Evolutionary conservation across 2,797 vertebrate species (phyloP).

Genomic region (Anisognathus igniventris): DNA sequence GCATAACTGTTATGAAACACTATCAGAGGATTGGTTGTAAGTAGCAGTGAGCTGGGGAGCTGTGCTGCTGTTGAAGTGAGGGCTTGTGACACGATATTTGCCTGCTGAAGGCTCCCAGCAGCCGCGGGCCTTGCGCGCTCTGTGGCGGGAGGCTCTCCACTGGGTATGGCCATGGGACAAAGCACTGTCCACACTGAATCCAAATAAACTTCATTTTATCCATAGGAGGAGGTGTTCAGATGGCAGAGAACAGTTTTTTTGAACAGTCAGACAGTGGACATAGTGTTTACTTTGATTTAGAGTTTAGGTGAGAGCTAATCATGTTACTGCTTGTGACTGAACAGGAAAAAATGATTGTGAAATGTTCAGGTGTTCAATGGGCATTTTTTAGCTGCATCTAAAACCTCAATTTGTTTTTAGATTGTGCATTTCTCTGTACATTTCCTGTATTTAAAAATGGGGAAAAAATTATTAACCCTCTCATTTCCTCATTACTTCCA

Average conservation of each 20-base stretch:
- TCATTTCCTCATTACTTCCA: background rate
- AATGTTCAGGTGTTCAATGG: background rate
- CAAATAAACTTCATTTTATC: background rate
- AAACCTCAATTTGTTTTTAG: background rate
- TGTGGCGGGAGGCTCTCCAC: rapidly evolving
- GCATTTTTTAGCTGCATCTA: background rate
- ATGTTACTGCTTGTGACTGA: background rate
- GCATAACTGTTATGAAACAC: background rate
- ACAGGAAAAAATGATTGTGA: background rate
- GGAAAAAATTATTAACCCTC: background rate
- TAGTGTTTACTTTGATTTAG: background rate
- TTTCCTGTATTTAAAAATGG: background rate
- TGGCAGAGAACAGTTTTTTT: background rate
- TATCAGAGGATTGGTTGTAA: background rate
- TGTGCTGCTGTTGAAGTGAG: background rate
- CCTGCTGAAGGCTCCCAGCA: background rate
- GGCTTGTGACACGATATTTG: background rate
- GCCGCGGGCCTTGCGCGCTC: background rate
- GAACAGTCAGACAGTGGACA: background rate
- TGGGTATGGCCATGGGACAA: rapidly evolving
- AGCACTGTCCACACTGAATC: background rate
- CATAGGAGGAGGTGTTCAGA: background rate
- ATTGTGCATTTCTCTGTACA: background rate
- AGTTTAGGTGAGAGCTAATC: background rate
- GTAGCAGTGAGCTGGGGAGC: background rate